Evolutionary conservation across 2,888 invertebrate genomes (phyloP).

Genomic region (Caradrina kadenii): DNA sequence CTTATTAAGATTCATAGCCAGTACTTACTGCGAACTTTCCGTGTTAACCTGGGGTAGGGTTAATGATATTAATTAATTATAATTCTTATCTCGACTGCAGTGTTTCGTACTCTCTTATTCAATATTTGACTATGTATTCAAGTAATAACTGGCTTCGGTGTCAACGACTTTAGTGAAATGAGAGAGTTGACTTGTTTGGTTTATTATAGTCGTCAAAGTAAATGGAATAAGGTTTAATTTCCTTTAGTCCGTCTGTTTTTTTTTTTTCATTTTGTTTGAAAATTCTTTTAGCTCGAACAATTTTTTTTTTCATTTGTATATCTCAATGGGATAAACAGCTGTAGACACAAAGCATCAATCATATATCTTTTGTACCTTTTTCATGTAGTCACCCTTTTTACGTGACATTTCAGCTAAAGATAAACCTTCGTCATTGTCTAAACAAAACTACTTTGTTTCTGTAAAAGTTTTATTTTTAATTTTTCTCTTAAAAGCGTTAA

Average conservation of each 20-base stretch:
- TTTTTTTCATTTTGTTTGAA: no score
- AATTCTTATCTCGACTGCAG: constrained; percentile 57
- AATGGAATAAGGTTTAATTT: background rate
- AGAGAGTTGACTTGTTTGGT: constrained; percentile 23
- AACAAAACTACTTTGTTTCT: constrained; percentile 19
- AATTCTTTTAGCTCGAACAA: no score
- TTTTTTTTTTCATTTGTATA: no score
- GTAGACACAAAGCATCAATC: background rate
- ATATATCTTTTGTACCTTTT: constrained; percentile 19
- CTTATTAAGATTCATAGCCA: constrained; percentile 67
- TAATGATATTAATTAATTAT: constrained; percentile 65
- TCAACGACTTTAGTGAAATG: constrained; percentile 31
- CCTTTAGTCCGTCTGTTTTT: no score
- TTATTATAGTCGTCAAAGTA: constrained; percentile 8
- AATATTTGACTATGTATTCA: constrained; percentile 56
- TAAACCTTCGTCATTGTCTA: constrained; percentile 2
- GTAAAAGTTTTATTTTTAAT: background rate
- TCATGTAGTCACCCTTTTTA: constrained; percentile 16
- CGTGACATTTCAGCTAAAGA: constrained; percentile 12
- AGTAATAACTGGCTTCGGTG: constrained; percentile 41
- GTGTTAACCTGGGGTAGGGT: constrained; percentile 62
- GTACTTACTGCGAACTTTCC: constrained; percentile 61
- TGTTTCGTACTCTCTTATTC: constrained; percentile 55
- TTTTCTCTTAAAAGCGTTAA: constrained; percentile 7
- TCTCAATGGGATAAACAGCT: background rate